Conservation (phyloP, 2,888 invertebrate genomes). For the Ophioninae sp. region DNA sequence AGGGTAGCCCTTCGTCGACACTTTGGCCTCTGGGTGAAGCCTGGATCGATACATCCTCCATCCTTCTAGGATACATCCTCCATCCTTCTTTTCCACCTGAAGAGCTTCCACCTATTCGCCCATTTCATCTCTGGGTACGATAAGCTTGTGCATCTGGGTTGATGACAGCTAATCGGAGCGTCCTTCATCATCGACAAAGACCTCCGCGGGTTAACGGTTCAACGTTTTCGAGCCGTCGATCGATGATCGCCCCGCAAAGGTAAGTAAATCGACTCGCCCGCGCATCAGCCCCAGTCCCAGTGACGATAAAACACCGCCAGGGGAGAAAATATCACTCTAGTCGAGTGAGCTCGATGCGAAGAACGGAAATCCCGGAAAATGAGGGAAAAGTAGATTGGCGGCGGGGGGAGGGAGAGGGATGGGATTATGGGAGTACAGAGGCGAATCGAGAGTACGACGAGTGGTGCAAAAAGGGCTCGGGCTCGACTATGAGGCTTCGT, state of each 20-base stretch:
- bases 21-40: background rate
- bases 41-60: conserved; percentile 19
- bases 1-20: background rate
- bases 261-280: background rate
- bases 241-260: background rate
- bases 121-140: conserved; percentile 25
- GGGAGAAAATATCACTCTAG: background rate
- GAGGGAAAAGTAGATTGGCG: background rate
- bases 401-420: background rate
- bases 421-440: background rate
- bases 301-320: conserved; percentile 2
- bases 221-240: background rate
- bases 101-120: background rate
- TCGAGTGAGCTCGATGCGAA: background rate
- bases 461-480: conserved; percentile 2
- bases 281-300: background rate
- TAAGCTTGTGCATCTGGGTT: conserved; percentile 47
- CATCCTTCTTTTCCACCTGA: background rate
- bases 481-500: background rate
- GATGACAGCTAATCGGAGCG: conserved; percentile 43
- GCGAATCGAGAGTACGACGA: background rate
- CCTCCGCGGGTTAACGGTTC: background rate
- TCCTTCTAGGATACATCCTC: background rate
- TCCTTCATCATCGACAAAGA: background rate
- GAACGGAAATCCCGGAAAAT: conserved; percentile 12